Conservation (phyloP, 2,113 vertebrate species). For the Nibea albiflora region DNA sequence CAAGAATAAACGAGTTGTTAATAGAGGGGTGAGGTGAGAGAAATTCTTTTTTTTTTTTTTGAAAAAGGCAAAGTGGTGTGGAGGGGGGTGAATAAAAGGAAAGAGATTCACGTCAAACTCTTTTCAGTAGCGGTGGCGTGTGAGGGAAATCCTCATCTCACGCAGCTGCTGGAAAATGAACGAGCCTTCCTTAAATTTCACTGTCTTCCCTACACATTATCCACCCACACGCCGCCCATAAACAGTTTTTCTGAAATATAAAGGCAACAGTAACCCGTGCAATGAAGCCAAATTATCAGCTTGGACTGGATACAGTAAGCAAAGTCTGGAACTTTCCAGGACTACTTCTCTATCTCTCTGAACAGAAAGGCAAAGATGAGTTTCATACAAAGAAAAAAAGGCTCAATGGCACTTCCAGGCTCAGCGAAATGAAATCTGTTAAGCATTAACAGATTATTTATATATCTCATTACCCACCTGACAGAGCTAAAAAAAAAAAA, state of each 20-base stretch:
- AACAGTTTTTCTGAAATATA: conserved; percentile 39
- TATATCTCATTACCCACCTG: neutral
- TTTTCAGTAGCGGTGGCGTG: conserved; percentile 9
- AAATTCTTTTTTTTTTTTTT: too few relatives aligned
- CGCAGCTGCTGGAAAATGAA: conserved; percentile 28
- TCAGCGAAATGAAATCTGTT: neutral
- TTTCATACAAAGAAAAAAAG: neutral
- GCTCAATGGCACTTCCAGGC: fast-evolving
- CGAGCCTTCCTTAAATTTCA: conserved; percentile 18
- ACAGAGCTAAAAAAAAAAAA: neutral
- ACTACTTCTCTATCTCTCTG: neutral
- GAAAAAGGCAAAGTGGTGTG: neutral
- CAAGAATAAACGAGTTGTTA: neutral
- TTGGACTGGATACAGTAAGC: conserved; percentile 20
- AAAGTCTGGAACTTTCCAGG: conserved; percentile 37
- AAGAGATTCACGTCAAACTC: conserved; percentile 29
- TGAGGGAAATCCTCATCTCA: conserved; percentile 25
- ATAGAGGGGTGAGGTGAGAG: neutral
- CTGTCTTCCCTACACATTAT: conserved; percentile 33
- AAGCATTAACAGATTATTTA: too few relatives aligned
- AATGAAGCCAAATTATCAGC: conserved; percentile 26
- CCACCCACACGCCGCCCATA: conserved; percentile 38
- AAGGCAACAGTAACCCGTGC: neutral
- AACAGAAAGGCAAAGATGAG: neutral
- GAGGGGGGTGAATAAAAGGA: neutral